Conservation (phyloP, 2,888 invertebrate genomes). For the Clepsis dumicolana region DNA sequence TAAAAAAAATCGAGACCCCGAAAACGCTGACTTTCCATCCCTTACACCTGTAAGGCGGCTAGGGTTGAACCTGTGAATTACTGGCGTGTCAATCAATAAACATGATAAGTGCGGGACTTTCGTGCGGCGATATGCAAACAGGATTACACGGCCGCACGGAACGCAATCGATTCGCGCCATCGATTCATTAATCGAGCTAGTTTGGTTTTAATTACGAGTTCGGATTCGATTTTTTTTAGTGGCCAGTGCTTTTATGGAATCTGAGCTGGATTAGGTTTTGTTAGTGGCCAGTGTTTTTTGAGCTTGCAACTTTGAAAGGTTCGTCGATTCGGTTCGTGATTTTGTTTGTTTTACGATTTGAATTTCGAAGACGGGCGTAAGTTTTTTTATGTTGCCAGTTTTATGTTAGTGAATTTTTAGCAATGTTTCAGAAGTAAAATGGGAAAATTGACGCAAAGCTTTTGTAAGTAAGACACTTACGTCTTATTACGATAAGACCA, state of each 20-base stretch:
- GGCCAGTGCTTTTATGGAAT: conserved; percentile 1
- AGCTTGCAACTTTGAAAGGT: neutral
- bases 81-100: conserved; percentile 86
- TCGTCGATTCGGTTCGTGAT: neutral
- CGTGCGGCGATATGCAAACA: conserved; percentile 84
- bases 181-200: conserved; percentile 38
- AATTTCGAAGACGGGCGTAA: neutral
- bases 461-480: neutral
- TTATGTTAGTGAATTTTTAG: neutral
- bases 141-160: conserved; percentile 76
- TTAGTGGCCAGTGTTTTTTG: too few species aligned
- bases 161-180: conserved; percentile 51
- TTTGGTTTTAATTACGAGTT: conserved; percentile 29
- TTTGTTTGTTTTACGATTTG: neutral
- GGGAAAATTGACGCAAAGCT: neutral
- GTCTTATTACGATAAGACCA: neutral
- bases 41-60: conserved; percentile 53
- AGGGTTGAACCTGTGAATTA: conserved; percentile 78
- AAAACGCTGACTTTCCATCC: conserved; percentile 52
- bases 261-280: too few species aligned
- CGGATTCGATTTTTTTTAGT: neutral
- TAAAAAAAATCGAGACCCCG: neutral
- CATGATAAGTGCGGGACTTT: conserved; percentile 84
- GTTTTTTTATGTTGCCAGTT: neutral
- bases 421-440: too few species aligned